Evolutionary conservation across 1,140 invertebrate species (phyloP), one percentile per base, ranked within the genome.

Genomic region (Spodoptera litura): DNA sequence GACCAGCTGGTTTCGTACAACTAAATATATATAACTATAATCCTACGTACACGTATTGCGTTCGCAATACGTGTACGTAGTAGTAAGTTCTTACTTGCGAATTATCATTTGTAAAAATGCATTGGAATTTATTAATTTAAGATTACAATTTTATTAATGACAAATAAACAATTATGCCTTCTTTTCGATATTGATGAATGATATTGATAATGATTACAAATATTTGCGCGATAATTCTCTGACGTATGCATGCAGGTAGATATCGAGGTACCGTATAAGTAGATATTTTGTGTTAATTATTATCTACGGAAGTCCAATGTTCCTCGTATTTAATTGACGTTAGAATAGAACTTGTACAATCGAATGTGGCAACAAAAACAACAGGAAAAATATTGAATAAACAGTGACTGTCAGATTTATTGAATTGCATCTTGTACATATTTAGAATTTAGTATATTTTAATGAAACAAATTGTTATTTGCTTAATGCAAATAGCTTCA

Each of bases 1-100:
- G 56, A 66, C 59, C 78, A 79, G 52, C 31, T 79, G 61, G 59
- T 49, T 55, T 25, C 27, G 27, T 75, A 64, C 73, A 51, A 25
- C 52, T 56, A 35, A 58, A 58, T 20, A 25, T 5, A 10, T 15
- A 73, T 38, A 59, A 44, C 11, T 44, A 55, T 27, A 27, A 13
- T 27, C 12, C 20, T 31, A 31, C 58, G 27, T 59, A 13, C 49
- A 10, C 25, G 25, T 44, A 51, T 66, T 49, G 49, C 20, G 15
- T n/a, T n/a, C n/a, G n/a, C n/a, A n/a, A n/a, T n/a, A n/a, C n/a
- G n/a, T n/a, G n/a, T n/a, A n/a, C n/a, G n/a, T n/a, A n/a, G n/a
- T n/a, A n/a, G n/a, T n/a, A n/a, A n/a, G n/a, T n/a, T n/a, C 3
- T 9, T 44, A 44, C 38, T 44, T 44, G 38, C 0, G 9, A 44